Evolutionary conservation across 2,113 vertebrate species (phyloP).

Genomic region (Mastomys natalensis): DNA sequence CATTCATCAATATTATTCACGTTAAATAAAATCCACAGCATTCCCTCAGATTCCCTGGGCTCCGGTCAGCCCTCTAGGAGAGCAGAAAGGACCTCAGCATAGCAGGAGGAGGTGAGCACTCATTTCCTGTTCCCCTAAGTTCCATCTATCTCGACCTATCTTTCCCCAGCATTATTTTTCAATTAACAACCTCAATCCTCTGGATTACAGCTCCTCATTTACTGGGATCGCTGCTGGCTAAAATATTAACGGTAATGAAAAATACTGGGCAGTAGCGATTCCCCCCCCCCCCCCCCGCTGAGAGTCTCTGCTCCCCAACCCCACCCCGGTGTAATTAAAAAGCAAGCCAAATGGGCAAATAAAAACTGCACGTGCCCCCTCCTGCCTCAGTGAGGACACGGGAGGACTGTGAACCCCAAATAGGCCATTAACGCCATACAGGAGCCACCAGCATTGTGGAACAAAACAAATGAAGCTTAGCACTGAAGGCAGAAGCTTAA

Average conservation of each 20-base stretch:
- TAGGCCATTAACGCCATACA: not conserved
- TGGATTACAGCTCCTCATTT: slow-evolving; percentile 62
- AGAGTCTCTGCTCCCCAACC: not conserved
- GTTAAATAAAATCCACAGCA: not conserved
- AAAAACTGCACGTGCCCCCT: slow-evolving; percentile 11
- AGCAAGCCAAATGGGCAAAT: not conserved
- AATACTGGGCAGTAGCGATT: not conserved
- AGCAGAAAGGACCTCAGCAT: rapidly evolving
- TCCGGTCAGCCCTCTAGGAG: rapidly evolving
- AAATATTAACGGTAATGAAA: slow-evolving; percentile 66
- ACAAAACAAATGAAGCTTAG: slow-evolving; percentile 51
- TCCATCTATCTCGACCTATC: not conserved
- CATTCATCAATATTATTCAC: not conserved
- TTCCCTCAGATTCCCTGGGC: not conserved
- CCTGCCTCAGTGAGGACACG: not conserved
- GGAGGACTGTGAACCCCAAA: slow-evolving; percentile 9
- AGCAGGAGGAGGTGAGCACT: rapidly evolving
- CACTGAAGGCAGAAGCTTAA: slow-evolving; percentile 2
- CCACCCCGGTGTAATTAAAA: slow-evolving; percentile 50
- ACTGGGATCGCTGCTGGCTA: slow-evolving; percentile 42
- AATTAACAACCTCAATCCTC: slow-evolving; percentile 60
- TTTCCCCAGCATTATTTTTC: slow-evolving; percentile 39
- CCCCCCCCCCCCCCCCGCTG: slow-evolving; percentile 2
- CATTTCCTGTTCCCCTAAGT: rapidly evolving
- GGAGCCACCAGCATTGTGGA: slow-evolving; percentile 5